phyloP scores from a whole-genome alignment of 2,888 invertebrate genomes.

The Caenorhabditis sp. region DNA sequence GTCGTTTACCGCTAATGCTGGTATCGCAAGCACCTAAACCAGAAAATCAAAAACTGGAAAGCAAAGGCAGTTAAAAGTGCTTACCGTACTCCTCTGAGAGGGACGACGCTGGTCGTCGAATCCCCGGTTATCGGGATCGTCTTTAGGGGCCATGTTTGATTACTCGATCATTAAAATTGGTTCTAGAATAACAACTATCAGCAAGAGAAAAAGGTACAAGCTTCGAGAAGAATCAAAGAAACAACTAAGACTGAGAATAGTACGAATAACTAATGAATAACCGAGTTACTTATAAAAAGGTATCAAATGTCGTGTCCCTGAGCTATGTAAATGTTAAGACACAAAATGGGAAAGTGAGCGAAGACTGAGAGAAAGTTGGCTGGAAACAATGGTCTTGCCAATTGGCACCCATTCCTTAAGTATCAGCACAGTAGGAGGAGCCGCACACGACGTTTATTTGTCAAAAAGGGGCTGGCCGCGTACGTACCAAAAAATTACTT shows the following conservation, averaged over 20 bases:
- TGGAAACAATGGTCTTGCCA: constrained; percentile 52
- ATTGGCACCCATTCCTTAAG: constrained; percentile 53
- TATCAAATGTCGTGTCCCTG: background rate
- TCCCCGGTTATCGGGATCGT: constrained; percentile 57
- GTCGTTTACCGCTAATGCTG: constrained; percentile 52
- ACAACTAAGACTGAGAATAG: too few relatives aligned
- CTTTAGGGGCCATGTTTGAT: constrained; percentile 64
- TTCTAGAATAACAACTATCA: constrained; percentile 20
- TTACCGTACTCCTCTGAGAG: constrained; percentile 63
- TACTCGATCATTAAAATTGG: constrained; percentile 44
- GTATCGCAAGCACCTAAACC: constrained; percentile 53
- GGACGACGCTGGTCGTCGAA: constrained; percentile 58
- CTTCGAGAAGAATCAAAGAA: background rate
- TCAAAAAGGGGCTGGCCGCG: constrained; percentile 47
- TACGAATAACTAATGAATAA: background rate
- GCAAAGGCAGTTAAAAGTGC: background rate
- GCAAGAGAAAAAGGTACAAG: too few relatives aligned
- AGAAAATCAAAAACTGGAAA: background rate
- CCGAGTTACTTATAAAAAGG: background rate
- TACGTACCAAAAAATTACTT: constrained; percentile 58
- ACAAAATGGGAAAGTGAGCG: background rate
- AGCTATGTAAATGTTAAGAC: background rate
- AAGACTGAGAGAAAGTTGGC: background rate
- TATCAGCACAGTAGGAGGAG: constrained; percentile 49
- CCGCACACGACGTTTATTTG: constrained; percentile 50